A percentile compares a stretch with the other conserved stretches of the same genome.
Conservation (phyloP, 2,888 invertebrate species). For the Agrotis clavis region DNA sequence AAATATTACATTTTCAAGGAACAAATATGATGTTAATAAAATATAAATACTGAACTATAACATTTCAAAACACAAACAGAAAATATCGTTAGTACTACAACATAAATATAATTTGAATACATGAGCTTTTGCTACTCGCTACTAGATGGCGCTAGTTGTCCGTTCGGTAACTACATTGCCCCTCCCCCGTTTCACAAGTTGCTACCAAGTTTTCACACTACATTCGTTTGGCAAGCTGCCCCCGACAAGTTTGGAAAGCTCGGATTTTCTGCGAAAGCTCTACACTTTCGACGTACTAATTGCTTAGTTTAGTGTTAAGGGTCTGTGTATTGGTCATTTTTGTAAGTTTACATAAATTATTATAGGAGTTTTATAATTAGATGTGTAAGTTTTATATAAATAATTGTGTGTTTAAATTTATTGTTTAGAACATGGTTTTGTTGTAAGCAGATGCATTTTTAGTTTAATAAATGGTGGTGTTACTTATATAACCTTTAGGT, state of each 20-base stretch:
- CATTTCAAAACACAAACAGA: not conserved
- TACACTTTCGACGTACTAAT: conserved; percentile 76
- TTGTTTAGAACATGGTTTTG: not conserved
- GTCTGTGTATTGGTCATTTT: conserved; percentile 59
- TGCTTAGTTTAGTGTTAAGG: conserved; percentile 68
- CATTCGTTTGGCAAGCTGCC: conserved; percentile 78
- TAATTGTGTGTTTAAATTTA: not conserved
- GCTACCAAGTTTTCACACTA: conserved; percentile 74
- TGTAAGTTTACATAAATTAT: conserved; percentile 32
- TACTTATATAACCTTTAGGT: too few species aligned
- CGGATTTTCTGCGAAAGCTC: conserved; percentile 76
- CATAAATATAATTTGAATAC: not conserved
- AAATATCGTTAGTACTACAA: not conserved
- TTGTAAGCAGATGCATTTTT: not conserved
- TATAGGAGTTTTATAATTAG: not conserved
- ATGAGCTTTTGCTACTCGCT: conserved; percentile 77
- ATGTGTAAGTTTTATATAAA: not conserved
- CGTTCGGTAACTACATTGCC: conserved; percentile 26
- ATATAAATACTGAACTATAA: not conserved
- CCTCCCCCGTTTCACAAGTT: conserved; percentile 67
- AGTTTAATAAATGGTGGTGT: not conserved
- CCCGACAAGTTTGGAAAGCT: conserved; percentile 74
- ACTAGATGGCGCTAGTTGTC: conserved; percentile 80
- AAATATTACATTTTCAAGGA: not conserved
- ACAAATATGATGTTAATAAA: not conserved